A percentile compares a stretch with the other conserved stretches of the same genome.
These are phyloP conservation scores for Heliothis peltigera DNA, from an alignment of 2,888 invertebrate species.

Conservation along the genomic window DNA sequence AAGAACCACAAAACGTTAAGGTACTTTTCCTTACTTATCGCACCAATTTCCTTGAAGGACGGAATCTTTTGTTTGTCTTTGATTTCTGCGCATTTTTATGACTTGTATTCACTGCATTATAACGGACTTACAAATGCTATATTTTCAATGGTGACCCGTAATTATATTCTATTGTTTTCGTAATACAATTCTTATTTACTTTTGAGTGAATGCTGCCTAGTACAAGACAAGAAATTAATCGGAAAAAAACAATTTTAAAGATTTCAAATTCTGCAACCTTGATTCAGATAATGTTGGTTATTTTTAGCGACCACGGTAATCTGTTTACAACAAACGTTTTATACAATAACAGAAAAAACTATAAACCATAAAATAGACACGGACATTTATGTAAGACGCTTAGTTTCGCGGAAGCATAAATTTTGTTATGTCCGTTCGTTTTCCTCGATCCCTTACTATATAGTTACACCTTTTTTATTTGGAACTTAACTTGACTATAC, in stretches of 20 bases:
- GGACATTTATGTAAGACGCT: slow-evolving; percentile 35
- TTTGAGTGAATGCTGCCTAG: slow-evolving; percentile 32
- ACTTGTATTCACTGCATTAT: no score
- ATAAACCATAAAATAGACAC: slow-evolving; percentile 42
- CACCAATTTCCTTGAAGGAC: no score
- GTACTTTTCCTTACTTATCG: no score
- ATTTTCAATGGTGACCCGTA: no score
- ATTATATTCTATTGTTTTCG: no score
- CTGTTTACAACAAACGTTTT: slow-evolving; percentile 45
- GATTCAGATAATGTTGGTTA: slow-evolving; percentile 21
- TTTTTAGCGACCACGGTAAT: slow-evolving; percentile 37
- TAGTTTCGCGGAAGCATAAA: slow-evolving; percentile 37
- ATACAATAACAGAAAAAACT: slow-evolving; percentile 43
- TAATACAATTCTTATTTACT: slow-evolving; percentile 29
- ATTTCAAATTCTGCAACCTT: slow-evolving; percentile 19
- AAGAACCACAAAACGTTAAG: no score
- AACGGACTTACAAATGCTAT: no score
- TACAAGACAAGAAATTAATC: no score
- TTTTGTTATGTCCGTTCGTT: slow-evolving; percentile 28
- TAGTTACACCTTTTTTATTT: slow-evolving; percentile 6
- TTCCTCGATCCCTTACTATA: background rate
- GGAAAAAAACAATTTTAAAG: slow-evolving; percentile 14
- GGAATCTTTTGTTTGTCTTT: no score
- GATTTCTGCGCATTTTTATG: no score
- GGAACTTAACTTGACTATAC: no score